Percentiles rank a stretch among this genome's conserved stretches.
These are phyloP conservation scores for Meloidogyne hapla DNA, from an alignment of 1,140 invertebrate species.

Conservation along the genomic window DNA sequence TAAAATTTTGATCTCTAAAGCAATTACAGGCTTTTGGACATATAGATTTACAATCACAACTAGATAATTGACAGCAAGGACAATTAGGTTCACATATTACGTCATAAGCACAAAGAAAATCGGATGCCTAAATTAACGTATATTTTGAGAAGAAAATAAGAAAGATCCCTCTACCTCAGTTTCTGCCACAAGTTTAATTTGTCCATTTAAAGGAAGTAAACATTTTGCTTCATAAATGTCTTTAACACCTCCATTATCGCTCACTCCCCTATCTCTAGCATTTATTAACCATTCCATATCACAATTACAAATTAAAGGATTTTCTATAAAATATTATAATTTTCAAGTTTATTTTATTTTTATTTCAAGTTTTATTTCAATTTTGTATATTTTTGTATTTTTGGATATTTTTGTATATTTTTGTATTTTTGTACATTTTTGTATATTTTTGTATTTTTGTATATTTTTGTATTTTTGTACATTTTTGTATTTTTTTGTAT, in stretches of 20 bases:
- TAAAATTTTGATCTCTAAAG: conserved; percentile 47
- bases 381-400: too few species aligned
- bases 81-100: conserved; percentile 55
- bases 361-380: too few species aligned
- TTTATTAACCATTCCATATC: conserved; percentile 53
- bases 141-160: neutral
- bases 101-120: conserved; percentile 45
- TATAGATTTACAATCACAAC: conserved; percentile 58
- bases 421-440: too few species aligned
- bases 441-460: too few species aligned
- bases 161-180: neutral
- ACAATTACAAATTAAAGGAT: conserved; percentile 54
- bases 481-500: too few species aligned
- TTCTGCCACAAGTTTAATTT: conserved; percentile 9
- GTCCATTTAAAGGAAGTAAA: conserved; percentile 36
- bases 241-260: conserved; percentile 15
- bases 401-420: too few species aligned
- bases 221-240: conserved; percentile 41
- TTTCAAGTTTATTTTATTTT: neutral
- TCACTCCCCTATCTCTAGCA: conserved; percentile 4
- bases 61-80: conserved; percentile 54
- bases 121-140: conserved; percentile 17
- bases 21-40: conserved; percentile 55
- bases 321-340: conserved; percentile 15
- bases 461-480: too few species aligned